Evolutionary conservation across 2,113 vertebrate species (phyloP).

Genomic region (Globicephala melas): DNA sequence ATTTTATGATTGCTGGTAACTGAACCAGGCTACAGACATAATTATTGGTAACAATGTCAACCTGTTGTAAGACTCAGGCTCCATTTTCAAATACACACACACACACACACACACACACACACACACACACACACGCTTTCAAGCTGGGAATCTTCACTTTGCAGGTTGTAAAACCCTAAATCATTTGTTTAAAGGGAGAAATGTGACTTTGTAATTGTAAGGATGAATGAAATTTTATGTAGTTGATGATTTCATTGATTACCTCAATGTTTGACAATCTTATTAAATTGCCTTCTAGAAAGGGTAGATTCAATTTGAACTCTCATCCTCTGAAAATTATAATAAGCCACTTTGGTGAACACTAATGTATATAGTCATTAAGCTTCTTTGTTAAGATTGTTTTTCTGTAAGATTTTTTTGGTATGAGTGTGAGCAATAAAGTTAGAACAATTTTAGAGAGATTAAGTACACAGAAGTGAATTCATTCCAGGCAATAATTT

Average conservation of each 20-base stretch:
- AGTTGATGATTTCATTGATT: background rate
- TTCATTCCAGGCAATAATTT: background rate
- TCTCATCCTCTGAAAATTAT: background rate
- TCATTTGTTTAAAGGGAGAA: slow-evolving; percentile 22
- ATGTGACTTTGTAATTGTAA: background rate
- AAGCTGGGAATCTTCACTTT: slow-evolving; percentile 33
- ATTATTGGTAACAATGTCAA: slow-evolving; percentile 9
- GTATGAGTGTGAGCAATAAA: background rate
- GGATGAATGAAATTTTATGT: background rate
- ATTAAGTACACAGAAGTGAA: slow-evolving; percentile 42
- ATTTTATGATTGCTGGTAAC: background rate
- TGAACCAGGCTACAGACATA: background rate
- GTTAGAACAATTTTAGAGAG: background rate
- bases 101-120: background rate
- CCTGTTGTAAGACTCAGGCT: background rate
- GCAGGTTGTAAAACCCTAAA: background rate
- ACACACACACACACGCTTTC: background rate
- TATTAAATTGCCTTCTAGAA: slow-evolving; percentile 21
- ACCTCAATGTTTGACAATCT: background rate
- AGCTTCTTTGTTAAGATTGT: background rate
- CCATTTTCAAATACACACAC: background rate
- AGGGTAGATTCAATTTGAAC: background rate
- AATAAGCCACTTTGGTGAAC: background rate
- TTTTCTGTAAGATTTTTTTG: background rate
- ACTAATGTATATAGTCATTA: background rate